Evolutionary conservation across 1,140 invertebrate species (phyloP).

Genomic region (Zaprionus nigranus): DNA sequence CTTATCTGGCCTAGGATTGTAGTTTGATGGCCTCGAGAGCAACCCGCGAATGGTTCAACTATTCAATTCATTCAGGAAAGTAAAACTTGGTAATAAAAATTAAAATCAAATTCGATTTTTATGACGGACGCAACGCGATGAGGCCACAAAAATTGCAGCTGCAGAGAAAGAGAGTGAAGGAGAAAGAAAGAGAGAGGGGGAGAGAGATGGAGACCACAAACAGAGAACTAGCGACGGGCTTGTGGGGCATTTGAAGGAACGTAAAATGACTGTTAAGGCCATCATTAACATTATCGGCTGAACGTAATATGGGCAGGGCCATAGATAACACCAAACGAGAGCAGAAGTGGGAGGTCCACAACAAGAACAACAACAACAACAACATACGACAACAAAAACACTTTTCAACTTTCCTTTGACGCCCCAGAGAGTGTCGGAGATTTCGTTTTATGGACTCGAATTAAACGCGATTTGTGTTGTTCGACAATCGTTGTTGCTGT

Average conservation of each 20-base stretch:
- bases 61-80: constrained; percentile 55
- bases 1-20: constrained; percentile 52
- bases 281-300: constrained; percentile 75
- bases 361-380: background rate
- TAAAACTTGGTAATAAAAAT: constrained; percentile 77
- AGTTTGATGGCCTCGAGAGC: constrained; percentile 32
- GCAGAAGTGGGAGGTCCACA: constrained; percentile 15
- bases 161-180: background rate
- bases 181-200: background rate
- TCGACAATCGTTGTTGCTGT: constrained; percentile 37
- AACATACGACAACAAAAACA: background rate
- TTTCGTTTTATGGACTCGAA: constrained; percentile 64
- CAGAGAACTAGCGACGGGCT: constrained; percentile 34
- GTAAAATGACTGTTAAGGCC: constrained; percentile 69
- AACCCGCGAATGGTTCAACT: background rate
- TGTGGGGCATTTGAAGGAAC: constrained; percentile 51
- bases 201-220: background rate
- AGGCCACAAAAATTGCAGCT: constrained; percentile 62
- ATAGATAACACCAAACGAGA: constrained; percentile 21
- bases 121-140: constrained; percentile 29
- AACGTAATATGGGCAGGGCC: constrained; percentile 46
- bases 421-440: constrained; percentile 37
- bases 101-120: constrained; percentile 73
- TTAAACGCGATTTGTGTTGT: constrained; percentile 66
- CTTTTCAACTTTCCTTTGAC: constrained; percentile 65